phyloP scores from a whole-genome alignment of 1,140 invertebrate genomes.

The Pararge aegeria region DNA sequence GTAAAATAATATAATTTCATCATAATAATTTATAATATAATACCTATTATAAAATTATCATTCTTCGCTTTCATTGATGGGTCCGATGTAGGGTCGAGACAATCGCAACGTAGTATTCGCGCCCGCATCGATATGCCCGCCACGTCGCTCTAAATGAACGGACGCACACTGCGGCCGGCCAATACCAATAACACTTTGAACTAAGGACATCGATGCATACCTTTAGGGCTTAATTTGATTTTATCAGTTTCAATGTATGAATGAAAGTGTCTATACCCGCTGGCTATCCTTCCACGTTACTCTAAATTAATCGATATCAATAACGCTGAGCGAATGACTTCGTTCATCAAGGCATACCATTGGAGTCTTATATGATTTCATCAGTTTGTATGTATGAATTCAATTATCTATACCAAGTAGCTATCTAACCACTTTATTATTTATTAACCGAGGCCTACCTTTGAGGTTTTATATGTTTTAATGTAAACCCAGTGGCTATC shows the following conservation, averaged over 20 bases:
- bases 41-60: slow-evolving; percentile 24
- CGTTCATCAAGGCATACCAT: too few species aligned
- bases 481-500: too few species aligned
- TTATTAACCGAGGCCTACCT: too few species aligned
- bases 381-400: too few species aligned
- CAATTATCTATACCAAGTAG: too few species aligned
- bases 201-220: slow-evolving; percentile 57
- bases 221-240: slow-evolving; percentile 55
- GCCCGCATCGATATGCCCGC: slow-evolving; percentile 66
- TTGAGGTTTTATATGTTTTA: too few species aligned
- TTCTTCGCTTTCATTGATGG: slow-evolving; percentile 67
- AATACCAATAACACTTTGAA: slow-evolving; percentile 69
- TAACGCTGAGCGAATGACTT: too few species aligned
- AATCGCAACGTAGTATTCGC: slow-evolving; percentile 65
- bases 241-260: slow-evolving; percentile 50
- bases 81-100: slow-evolving; percentile 43
- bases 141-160: slow-evolving; percentile 74
- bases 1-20: too few species aligned
- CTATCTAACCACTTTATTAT: too few species aligned
- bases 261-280: slow-evolving; percentile 32
- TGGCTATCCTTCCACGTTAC: neutral
- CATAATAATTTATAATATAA: too few species aligned
- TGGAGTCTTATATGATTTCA: too few species aligned
- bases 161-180: slow-evolving; percentile 59
- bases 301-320: neutral